phyloP scores from a whole-genome alignment of 2,888 invertebrate species.

The Orchesella flavescens region DNA sequence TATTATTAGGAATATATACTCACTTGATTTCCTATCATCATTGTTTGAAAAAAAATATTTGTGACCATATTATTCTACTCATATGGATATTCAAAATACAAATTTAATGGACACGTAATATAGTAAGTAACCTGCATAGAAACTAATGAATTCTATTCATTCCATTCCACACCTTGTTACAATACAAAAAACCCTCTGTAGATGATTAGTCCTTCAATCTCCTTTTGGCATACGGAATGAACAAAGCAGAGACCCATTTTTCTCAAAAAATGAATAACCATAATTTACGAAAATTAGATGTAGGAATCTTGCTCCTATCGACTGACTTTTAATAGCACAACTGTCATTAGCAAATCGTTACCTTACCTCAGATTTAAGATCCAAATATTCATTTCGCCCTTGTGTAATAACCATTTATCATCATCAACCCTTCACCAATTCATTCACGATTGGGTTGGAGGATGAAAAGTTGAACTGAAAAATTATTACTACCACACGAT shows the following conservation, averaged over 20 bases:
- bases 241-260: not conserved
- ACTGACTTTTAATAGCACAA: constrained; percentile 42
- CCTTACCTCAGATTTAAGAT: constrained; percentile 57
- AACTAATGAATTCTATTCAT: not conserved
- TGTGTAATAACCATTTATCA: constrained; percentile 27
- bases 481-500: too few relatives aligned
- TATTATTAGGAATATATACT: constrained; percentile 18
- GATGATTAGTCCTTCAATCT: not conserved
- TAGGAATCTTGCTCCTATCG: constrained; percentile 10
- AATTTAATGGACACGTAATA: not conserved
- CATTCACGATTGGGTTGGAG: not conserved
- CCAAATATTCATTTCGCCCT: constrained; percentile 38
- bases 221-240: not conserved
- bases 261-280: constrained; percentile 12
- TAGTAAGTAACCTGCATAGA: not conserved
- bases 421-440: constrained; percentile 9
- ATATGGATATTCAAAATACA: not conserved
- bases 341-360: constrained; percentile 56
- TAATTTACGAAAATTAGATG: constrained; percentile 46
- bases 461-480: not conserved
- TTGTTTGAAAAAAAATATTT: constrained; percentile 2
- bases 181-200: not conserved
- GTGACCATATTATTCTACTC: not conserved
- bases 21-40: constrained; percentile 41
- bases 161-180: not conserved